Evolutionary conservation across 2,113 vertebrate species (phyloP), one percentile per base, ranked within the genome.

Genomic region (Toxotes jaculatrix): DNA sequence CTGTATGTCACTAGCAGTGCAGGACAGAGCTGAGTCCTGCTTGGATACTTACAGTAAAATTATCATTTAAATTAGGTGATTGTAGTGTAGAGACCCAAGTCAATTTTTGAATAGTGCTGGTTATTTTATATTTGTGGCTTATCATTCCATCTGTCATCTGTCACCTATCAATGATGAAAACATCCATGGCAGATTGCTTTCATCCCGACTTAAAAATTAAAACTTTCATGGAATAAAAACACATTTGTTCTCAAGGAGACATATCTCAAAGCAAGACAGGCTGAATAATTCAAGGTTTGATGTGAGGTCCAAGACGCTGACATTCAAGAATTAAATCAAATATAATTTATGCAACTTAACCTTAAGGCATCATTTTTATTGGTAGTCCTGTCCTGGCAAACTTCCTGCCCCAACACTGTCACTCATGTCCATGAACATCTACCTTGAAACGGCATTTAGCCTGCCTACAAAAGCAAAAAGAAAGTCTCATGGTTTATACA

Each of bases 1-100:
- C 74, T 70, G 59, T 38, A 40, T 66, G 70, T 65, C 84, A 61
- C 36, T 23, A 61, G 12, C 8, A 69, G 76, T 16, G 45, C 31
- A 21, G 6, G 23, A 38, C 4, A 17, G 40, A 64, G 43, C 1
- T 5, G 1, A 13, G 56, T 27, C 32, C 60, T 40, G 67, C 9
- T 23, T 27, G 36, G 34, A 62, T 47, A 31, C 12, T 14, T 7
- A 51, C 3, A 47, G 6, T n/a, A 9, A 40, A 23, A 10, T 5
- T 31, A 11, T 65, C 3, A 32, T 0, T 32, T 12, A 19, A 17
- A 74, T 4, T 13, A 5, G 23, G 1, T 60, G 40, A 45, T 60
- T 45, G 31, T 13, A 67, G 6, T 38, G 7, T 13, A 0, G 36
- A 43, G 42, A 31, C 23, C 17, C 5, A 51, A 7, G 19, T 51